phyloP scores from a whole-genome alignment of 2,888 invertebrate species.

The Sympetrum striolatum region DNA sequence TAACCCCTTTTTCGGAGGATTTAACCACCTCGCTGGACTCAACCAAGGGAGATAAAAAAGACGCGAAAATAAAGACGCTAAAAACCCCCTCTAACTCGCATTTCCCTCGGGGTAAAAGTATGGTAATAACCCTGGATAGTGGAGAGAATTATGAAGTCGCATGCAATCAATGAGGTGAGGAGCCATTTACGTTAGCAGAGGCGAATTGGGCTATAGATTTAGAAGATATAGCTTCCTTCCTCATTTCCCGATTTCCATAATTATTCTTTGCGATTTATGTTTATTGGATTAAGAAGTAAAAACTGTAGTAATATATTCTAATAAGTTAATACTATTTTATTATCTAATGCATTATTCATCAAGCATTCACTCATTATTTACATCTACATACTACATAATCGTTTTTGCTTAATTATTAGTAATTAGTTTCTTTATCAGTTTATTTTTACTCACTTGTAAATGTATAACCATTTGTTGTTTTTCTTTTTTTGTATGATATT shows the following conservation, averaged over 20 bases:
- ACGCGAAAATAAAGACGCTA: neutral
- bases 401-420: no score
- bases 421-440: no score
- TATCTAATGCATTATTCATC: no score
- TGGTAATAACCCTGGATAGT: neutral
- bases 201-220: neutral
- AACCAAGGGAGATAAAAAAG: neutral
- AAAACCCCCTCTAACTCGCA: neutral
- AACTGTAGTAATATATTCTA: no score
- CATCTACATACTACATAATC: no score
- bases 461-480: no score
- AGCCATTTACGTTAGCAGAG: neutral
- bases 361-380: no score
- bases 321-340: no score
- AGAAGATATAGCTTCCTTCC: neutral
- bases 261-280: no score
- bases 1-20: neutral
- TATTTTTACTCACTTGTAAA: no score
- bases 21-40: neutral
- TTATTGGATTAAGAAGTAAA: no score
- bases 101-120: neutral
- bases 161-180: neutral
- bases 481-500: no score
- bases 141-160: neutral
- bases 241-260: neutral